phyloP scores from a whole-genome alignment of 2,888 invertebrate genomes.

The Frankliniella intonsa region DNA sequence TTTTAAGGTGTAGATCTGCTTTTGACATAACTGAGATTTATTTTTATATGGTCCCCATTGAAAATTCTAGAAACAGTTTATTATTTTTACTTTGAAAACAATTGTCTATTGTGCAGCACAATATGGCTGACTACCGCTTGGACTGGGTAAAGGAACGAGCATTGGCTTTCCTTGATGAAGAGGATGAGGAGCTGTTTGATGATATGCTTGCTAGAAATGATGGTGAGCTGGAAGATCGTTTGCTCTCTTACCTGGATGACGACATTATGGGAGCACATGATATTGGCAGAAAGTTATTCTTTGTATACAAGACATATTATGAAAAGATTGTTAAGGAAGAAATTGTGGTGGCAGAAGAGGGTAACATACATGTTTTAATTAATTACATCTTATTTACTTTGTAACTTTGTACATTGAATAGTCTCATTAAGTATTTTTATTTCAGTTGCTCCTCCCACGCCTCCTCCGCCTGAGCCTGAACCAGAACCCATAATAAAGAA shows the following conservation, averaged over 20 bases:
- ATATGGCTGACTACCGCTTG: slow-evolving; percentile 53
- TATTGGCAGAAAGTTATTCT: slow-evolving; percentile 58
- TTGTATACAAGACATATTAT: slow-evolving; percentile 63
- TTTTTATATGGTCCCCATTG: too few relatives aligned
- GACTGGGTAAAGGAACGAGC: slow-evolving; percentile 67
- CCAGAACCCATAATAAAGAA: slow-evolving; percentile 33
- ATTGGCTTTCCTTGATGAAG: slow-evolving; percentile 54
- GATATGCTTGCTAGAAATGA: slow-evolving; percentile 54
- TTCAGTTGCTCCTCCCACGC: slow-evolving; percentile 46
- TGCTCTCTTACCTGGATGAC: slow-evolving; percentile 54
- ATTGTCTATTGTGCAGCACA: neutral
- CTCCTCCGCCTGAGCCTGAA: slow-evolving; percentile 40
- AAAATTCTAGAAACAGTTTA: too few relatives aligned
- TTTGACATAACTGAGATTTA: too few relatives aligned
- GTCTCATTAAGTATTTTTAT: slow-evolving; percentile 38
- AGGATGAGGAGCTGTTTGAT: slow-evolving; percentile 55
- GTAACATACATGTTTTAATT: slow-evolving; percentile 48
- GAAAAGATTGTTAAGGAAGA: slow-evolving; percentile 71
- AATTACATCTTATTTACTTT: neutral
- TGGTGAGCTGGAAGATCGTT: slow-evolving; percentile 52
- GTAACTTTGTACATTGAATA: slow-evolving; percentile 32
- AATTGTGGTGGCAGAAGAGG: slow-evolving; percentile 65
- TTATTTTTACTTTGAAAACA: neutral
- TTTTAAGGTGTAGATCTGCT: too few relatives aligned
- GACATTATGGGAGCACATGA: slow-evolving; percentile 49